Evolutionary conservation across 2,888 invertebrate genomes (phyloP).

Genomic region (Deroplatys truncata): DNA sequence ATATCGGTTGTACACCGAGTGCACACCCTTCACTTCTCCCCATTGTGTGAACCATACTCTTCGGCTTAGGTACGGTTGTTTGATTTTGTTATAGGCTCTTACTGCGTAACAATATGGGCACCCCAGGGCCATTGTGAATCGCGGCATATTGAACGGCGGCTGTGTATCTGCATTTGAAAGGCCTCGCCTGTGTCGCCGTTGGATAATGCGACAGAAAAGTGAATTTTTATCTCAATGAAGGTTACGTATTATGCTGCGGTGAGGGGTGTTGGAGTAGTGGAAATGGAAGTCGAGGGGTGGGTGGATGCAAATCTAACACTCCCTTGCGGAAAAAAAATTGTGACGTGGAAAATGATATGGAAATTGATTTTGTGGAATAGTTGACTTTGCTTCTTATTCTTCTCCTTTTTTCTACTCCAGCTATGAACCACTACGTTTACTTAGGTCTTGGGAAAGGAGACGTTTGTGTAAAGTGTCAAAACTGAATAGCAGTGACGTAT

Average conservation of each 20-base stretch:
- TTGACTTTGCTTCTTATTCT: conserved; percentile 24
- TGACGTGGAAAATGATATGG: conserved; percentile 30
- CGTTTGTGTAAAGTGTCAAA: neutral
- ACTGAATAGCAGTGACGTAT: neutral
- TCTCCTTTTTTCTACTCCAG: neutral
- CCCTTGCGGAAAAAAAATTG: neutral
- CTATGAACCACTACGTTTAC: neutral
- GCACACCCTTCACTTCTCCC: conserved; percentile 8
- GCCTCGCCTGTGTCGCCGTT: conserved; percentile 7
- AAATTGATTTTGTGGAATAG: conserved; percentile 32
- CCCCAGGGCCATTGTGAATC: neutral
- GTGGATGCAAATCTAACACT: neutral
- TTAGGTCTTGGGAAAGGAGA: neutral
- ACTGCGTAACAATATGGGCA: neutral
- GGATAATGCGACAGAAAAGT: conserved; percentile 23
- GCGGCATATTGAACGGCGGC: neutral
- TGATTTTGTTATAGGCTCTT: conserved; percentile 22
- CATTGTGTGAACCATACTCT: conserved; percentile 14
- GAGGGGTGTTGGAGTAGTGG: conserved; percentile 10
- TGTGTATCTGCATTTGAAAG: conserved; percentile 29
- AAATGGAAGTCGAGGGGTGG: neutral
- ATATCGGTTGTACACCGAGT: neutral
- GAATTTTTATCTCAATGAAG: conserved; percentile 30
- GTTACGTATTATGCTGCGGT: conserved; percentile 25
- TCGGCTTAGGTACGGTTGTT: conserved; percentile 23